phyloP scores from a whole-genome alignment of 2,888 invertebrate genomes.

The Phortica okadai region DNA sequence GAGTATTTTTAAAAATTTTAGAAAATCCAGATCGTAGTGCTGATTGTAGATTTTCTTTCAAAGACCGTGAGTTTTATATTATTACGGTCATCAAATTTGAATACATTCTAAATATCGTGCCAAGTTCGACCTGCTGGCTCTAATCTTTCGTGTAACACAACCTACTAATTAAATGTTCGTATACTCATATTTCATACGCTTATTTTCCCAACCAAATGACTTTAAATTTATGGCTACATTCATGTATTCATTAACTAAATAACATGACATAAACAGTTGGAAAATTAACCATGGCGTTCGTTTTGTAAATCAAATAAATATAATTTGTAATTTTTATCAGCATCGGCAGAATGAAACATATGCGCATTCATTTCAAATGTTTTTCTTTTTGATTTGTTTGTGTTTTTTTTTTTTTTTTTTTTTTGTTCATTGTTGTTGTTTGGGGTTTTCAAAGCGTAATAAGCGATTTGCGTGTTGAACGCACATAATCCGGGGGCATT shows the following conservation, averaged over 20 bases:
- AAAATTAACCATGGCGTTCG: slow-evolving; percentile 55
- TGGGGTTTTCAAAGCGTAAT: slow-evolving; percentile 14
- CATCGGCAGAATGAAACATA: neutral
- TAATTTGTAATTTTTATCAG: slow-evolving; percentile 64
- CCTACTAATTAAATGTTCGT: too few relatives aligned
- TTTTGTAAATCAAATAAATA: slow-evolving; percentile 68
- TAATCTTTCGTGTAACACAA: too few relatives aligned
- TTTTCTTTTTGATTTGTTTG: slow-evolving; percentile 35
- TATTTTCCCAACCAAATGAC: too few relatives aligned
- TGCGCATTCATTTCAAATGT: slow-evolving; percentile 41
- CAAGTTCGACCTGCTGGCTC: too few relatives aligned
- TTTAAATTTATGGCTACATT: neutral
- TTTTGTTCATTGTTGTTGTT: slow-evolving; percentile 10
- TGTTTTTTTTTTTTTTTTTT: slow-evolving; percentile 16
- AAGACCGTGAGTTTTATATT: too few relatives aligned
- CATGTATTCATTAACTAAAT: neutral
- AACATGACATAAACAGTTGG: neutral
- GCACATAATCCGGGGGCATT: slow-evolving; percentile 15
- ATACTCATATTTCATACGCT: too few relatives aligned
- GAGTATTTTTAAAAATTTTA: too few relatives aligned
- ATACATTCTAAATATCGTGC: too few relatives aligned
- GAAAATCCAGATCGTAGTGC: too few relatives aligned
- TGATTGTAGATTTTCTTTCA: too few relatives aligned
- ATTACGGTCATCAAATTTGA: too few relatives aligned
- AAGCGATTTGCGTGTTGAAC: slow-evolving; percentile 28